Base-by-base conservation (phyloP, 2,797 vertebrate genomes). In the Cyprinella venusta region DNA sequence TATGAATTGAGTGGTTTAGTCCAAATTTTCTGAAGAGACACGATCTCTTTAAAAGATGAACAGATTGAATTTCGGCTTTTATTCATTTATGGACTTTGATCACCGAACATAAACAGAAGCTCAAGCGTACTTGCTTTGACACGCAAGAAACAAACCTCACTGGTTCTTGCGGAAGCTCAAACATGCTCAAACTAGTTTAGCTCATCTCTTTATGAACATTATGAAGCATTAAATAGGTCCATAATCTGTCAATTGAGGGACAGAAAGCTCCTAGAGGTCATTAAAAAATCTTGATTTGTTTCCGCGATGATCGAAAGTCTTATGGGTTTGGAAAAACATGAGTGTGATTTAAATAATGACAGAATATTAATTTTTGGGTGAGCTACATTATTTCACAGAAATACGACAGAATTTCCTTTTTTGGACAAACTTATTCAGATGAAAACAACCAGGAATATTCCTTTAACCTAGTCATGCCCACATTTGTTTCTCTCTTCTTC, bases 401-500 rank as follows among this genome's bases (percentile, higher is more conserved):
- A 69, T 7, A 2, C 2, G 3, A 24, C 67, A 70, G 13, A 8
- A 16, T 26, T 26, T n/a, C n/a, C 6, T 40, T 24, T 69, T 69
- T 45, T 45, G 10, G 19, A 48, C 40, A 70, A n/a, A 40, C 10
- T 6, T n/a, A 38, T 68, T 13, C 19, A 50, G 24, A 30, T 30
- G 8, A 26, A 48, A 70, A 70, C 40, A 70, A 16, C n/a, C 24
- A 15, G 19, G 24, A 33, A 71, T 18, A 70, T 16, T 48, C 0
- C 7, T 48, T 71, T 30, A 71, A 10, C 4, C 16, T 6, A 70
- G n/a, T 48, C 13, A 70, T 30, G 24, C 8, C 24, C 2, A 7
- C 13, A 26, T 71, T 68, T 75, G 24, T 64, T 61, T 70, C 19
- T 50, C 13, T 50, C 67, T 54, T 48, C 40, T 52, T 76, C 84